These are phyloP conservation scores for Ovibos moschatus DNA, from an alignment of 2,113 vertebrate species.

Conservation along the genomic window DNA sequence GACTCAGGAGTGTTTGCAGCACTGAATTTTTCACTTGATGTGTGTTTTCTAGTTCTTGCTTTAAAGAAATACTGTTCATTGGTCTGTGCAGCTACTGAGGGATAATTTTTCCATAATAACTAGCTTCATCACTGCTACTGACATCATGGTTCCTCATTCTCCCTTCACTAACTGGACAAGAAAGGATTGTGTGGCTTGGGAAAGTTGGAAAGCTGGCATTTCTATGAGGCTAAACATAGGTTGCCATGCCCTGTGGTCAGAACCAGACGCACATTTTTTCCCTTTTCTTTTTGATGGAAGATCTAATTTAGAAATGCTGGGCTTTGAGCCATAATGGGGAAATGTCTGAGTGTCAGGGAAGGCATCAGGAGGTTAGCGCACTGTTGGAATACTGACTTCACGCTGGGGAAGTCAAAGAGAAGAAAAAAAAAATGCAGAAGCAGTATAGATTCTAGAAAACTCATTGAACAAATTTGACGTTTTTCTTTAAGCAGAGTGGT, in stretches of 20 bases:
- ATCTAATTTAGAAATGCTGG: neutral
- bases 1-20: too few species aligned
- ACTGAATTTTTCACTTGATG: fast-evolving
- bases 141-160: fast-evolving
- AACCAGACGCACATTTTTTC: too few species aligned
- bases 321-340: neutral
- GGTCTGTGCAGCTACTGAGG: neutral
- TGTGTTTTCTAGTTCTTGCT: neutral
- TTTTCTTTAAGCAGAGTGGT: neutral
- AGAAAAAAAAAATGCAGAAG: neutral
- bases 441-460: neutral
- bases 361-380: fast-evolving
- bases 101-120: too few species aligned
- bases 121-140: neutral
- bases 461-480: neutral
- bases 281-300: neutral
- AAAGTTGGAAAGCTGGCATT: neutral
- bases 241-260: neutral
- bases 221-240: neutral
- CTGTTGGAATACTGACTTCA: neutral
- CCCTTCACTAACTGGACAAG: neutral
- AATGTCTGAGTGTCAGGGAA: fast-evolving
- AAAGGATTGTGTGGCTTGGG: too few species aligned
- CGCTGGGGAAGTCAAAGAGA: fast-evolving
- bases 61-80: neutral